Percentiles rank a stretch among this genome's conserved stretches.
Evolutionary conservation across 2,797 vertebrate genomes (phyloP).

Genomic region (Fringilla coelebs): DNA sequence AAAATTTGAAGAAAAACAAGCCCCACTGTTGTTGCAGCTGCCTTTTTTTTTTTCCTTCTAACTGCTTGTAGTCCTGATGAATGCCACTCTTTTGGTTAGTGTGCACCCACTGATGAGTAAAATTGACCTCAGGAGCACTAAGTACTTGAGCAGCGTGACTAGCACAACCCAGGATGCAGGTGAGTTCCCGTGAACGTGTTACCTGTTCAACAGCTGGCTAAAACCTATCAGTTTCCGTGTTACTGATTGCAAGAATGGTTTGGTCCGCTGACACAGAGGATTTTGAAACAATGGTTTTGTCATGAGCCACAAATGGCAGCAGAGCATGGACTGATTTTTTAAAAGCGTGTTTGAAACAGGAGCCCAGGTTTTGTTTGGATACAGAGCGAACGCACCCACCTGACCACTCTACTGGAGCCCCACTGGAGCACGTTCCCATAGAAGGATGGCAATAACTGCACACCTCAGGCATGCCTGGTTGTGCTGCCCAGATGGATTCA

Average conservation of each 20-base stretch:
- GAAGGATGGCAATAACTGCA: neutral
- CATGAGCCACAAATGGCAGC: neutral
- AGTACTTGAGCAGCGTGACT: neutral
- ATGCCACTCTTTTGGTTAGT: neutral
- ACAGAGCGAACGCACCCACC: accelerated
- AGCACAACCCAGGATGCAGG: neutral
- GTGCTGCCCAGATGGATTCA: neutral
- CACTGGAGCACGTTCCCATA: neutral
- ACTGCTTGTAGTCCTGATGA: neutral
- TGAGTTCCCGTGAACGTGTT: neutral
- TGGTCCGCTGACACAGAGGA: neutral
- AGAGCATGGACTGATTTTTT: accelerated
- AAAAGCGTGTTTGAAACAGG: neutral
- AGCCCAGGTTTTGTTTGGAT: neutral
- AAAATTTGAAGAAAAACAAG: neutral
- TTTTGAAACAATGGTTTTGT: neutral
- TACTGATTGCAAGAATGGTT: neutral
- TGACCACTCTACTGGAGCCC: neutral
- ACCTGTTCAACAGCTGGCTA: neutral
- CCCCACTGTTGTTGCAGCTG: neutral
- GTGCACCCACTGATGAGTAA: neutral
- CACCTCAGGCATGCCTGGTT: neutral
- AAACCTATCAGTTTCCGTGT: neutral
- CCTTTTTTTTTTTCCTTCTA: neutral
- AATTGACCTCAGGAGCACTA: neutral